Base-by-base conservation (phyloP, 2,888 invertebrate species). In the Lithodes maja region DNA sequence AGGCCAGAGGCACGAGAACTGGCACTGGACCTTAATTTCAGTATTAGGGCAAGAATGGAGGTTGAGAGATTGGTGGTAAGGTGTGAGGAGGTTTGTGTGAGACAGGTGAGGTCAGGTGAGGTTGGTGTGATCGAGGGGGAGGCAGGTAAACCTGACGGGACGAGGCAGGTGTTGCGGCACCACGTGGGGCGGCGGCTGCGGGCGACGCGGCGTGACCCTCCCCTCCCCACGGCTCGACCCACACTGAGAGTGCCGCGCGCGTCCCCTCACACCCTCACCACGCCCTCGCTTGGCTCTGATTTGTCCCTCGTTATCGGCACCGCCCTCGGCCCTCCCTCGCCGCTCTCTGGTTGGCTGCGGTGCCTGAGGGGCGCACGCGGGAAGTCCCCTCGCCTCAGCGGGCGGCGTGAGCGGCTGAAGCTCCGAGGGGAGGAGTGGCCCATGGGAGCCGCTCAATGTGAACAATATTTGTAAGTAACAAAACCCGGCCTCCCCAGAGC, bases 391-490 rank as follows among this genome's bases (percentile, higher is more conserved):
- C 85, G 85, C 85, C 85, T 86, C 87, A 77, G 83, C 83, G 87
- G 87, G 83, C 78, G 83, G 87, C 71, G 85, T 89, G 89, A 89
- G 86, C 89, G 89, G 89, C 86, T 86, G 89, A 71, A n/a, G 83
- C 52, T 83, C 89, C 83, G 89, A 89, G 89, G 89, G 85, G 89
- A 85, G 86, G 89, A 85, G 85, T 52, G 85, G 89, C 83, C 89
- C 90, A 85, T 33, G 89, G 86, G 88, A 88, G 80, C 69, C 90
- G 85, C 71, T 88, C 86, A 90, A 88, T 90, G 91, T 83, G 88
- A 88, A 90, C 88, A 89, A 91, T 91, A 89, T 91, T 90, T 88
- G 91, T 89, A 86, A 90, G 91, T 90, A 91, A 91, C 91, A 91
- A 91, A 91, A 91, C 90, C 91, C 86, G 69, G 68, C 90, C 88